Evolutionary conservation across 2,113 vertebrate genomes (phyloP).

Genomic region (Dolichallabes microphthalmus): DNA sequence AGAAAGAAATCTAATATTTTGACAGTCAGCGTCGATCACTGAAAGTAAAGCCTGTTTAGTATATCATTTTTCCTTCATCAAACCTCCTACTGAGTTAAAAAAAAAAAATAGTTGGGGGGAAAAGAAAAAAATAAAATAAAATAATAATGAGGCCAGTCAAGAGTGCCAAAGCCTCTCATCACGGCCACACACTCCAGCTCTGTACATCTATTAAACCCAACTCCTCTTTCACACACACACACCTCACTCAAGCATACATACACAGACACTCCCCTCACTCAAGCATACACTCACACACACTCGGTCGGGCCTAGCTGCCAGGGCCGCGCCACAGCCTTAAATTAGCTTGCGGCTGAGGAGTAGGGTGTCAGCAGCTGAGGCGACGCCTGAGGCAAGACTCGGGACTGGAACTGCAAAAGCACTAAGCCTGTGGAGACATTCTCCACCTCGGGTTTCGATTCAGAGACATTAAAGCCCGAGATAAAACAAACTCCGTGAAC

Average conservation of each 20-base stretch:
- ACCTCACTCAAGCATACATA: background rate
- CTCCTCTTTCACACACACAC: background rate
- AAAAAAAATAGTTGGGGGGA: background rate
- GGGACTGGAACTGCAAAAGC: slow-evolving; percentile 23
- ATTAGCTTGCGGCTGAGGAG: slow-evolving; percentile 46
- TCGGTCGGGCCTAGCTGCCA: slow-evolving; percentile 33
- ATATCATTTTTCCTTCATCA: background rate
- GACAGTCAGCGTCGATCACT: background rate
- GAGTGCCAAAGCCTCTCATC: slow-evolving; percentile 1
- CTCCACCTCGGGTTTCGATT: slow-evolving; percentile 26
- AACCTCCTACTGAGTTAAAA: background rate
- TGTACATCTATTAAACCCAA: background rate
- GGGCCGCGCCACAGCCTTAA: slow-evolving; percentile 40
- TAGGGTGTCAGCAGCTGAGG: slow-evolving; percentile 45
- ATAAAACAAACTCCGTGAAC: slow-evolving; percentile 32
- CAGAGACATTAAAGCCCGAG: slow-evolving; percentile 20
- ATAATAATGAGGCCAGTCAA: background rate
- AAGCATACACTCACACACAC: slow-evolving; percentile 15
- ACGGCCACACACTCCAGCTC: slow-evolving; percentile 7
- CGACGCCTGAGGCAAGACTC: slow-evolving; percentile 37
- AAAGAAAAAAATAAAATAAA: too few relatives aligned
- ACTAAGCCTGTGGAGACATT: slow-evolving; percentile 21
- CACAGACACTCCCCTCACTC: background rate
- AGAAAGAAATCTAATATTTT: background rate
- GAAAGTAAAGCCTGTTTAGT: background rate